A percentile compares a stretch with the other conserved stretches of the same genome.
Evolutionary conservation across 1,140 invertebrate genomes (phyloP).

Genomic region (Cylas formicarius): DNA sequence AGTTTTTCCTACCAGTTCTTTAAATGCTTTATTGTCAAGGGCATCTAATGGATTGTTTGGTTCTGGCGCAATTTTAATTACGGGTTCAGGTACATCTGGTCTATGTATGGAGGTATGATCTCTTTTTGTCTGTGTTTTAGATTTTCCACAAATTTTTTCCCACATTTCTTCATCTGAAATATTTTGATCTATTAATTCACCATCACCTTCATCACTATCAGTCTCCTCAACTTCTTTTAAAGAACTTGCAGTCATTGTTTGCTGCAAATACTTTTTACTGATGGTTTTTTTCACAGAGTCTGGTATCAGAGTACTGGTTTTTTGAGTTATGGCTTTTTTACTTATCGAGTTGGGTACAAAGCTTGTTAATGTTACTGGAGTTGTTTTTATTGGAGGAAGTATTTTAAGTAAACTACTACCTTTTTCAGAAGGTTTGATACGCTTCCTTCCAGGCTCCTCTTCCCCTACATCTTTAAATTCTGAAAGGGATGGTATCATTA

Average conservation of each 20-base stretch:
- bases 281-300: neutral
- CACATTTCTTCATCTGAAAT: conserved; percentile 39
- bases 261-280: too few species aligned
- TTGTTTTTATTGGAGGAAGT: conserved; percentile 32
- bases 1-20: conserved; percentile 32
- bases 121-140: conserved; percentile 17
- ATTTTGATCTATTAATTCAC: conserved; percentile 33
- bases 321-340: conserved; percentile 15
- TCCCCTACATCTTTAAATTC: conserved; percentile 28
- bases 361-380: conserved; percentile 24
- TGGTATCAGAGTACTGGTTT: conserved; percentile 5
- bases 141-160: conserved; percentile 35
- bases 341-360: conserved; percentile 26
- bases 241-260: neutral
- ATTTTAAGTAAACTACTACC: conserved; percentile 24
- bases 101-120: neutral
- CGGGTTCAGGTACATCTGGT: conserved; percentile 11
- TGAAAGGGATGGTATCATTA: conserved; percentile 32
- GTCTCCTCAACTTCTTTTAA: conserved; percentile 4
- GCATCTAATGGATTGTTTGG: conserved; percentile 36
- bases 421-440: conserved; percentile 25
- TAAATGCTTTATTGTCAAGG: conserved; percentile 38
- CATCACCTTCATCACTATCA: conserved; percentile 32
- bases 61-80: conserved; percentile 35
- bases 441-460: conserved; percentile 24